These are phyloP conservation scores for Drosophila demipolita DNA, from an alignment of 2,888 invertebrate species.

Conservation along the genomic window DNA sequence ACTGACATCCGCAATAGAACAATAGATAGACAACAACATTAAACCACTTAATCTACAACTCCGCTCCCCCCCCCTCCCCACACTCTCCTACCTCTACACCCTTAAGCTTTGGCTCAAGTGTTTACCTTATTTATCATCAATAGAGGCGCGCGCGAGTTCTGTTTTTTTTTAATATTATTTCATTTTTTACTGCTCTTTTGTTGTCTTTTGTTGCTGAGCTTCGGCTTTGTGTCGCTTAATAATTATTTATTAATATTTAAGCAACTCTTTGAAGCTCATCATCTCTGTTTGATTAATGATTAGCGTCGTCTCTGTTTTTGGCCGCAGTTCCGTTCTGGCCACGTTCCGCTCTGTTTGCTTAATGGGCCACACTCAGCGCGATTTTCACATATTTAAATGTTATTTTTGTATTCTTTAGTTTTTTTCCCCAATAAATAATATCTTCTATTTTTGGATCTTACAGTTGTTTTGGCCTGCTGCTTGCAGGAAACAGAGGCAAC, in stretches of 20 bases:
- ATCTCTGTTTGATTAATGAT: slow-evolving; percentile 66
- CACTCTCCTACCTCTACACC: too few relatives aligned
- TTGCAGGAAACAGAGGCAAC: slow-evolving; percentile 91
- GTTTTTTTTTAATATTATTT: slow-evolving; percentile 1
- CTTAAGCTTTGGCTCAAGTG: slow-evolving; percentile 8
- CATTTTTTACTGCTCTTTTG: slow-evolving; percentile 14
- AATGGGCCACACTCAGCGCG: slow-evolving; percentile 56
- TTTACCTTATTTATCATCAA: slow-evolving; percentile 61
- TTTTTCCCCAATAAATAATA: slow-evolving; percentile 24
- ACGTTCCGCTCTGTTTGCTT: slow-evolving; percentile 46
- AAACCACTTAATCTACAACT: slow-evolving; percentile 11
- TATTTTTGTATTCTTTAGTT: slow-evolving; percentile 14
- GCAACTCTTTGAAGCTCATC: slow-evolving; percentile 56
- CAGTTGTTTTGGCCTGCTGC: slow-evolving; percentile 89
- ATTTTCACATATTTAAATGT: slow-evolving; percentile 30
- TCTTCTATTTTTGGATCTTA: slow-evolving; percentile 15
- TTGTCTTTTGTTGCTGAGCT: slow-evolving; percentile 19
- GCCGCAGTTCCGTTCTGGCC: slow-evolving; percentile 60
- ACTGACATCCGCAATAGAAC: slow-evolving; percentile 75
- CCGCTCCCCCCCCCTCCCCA: neutral
- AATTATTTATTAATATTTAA: slow-evolving; percentile 78
- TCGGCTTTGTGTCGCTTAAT: slow-evolving; percentile 46
- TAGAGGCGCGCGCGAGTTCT: slow-evolving; percentile 56
- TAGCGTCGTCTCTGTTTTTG: slow-evolving; percentile 45
- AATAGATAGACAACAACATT: slow-evolving; percentile 44